Evolutionary conservation across 2,797 vertebrate genomes (phyloP), one percentile per base, ranked within the genome.

Genomic region (Choloepus didactylus): DNA sequence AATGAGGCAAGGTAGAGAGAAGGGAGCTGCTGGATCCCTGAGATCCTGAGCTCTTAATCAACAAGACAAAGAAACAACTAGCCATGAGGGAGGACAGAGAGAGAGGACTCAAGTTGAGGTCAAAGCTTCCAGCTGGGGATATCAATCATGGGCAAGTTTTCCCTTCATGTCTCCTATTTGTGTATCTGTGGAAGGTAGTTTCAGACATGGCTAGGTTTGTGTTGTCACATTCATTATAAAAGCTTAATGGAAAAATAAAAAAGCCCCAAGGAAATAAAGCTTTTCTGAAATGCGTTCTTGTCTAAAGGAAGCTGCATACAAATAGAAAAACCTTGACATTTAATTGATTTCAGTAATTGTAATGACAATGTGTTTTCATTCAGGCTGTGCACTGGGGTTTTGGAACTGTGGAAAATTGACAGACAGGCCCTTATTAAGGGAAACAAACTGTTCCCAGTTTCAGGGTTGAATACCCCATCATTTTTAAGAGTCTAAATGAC

Each of bases 241-340:
- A 70, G 49, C 70, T 56, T 83, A 44, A 66, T 84, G 49, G 64
- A 21, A 5, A 64, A 81, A 80, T 69, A 94, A 80, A 73, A 94
- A 60, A 9, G 21, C 60, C 76, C 51, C 7, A 84, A 44, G 81
- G 92, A 80, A 94, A 91, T 35, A 66, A 66, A 93, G 93, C 92
- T 89, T 60, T 95, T 95, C 87, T 91, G 88, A 49, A 96, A 95
- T 51, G 59, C 46, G 10, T 72, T 85, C 89, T 87, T 81, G 49
- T 92, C 60, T 84, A 25, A 64, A 94, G 77, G 72, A 92, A 82
- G 67, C 88, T 14, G n/a, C n/a, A 46, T 29, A 5, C 38, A 41
- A 70, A 85, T 92, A 72, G 90, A 44, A 80, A 82, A 87, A 72
- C 91, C 91, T 91, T 89, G 89, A 90, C 84, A 59, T 89, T 87